A percentile compares a stretch with the other conserved stretches of the same genome.
Conservation (phyloP, 92 coral and sea anemone genomes). For the Umimayanthus chanpuru region DNA sequence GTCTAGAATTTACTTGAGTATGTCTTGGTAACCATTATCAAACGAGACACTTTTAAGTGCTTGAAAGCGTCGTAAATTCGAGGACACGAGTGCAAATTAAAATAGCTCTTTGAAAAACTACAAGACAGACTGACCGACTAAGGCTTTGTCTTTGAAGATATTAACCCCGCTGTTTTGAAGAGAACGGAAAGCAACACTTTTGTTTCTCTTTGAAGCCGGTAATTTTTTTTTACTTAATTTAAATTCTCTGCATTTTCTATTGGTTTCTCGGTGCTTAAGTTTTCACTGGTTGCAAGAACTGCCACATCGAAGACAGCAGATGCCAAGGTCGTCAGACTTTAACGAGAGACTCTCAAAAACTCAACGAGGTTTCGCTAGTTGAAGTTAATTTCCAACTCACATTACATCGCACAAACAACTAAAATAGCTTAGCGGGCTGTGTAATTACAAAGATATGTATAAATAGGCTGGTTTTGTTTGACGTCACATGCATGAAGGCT, state of each 20-base stretch:
- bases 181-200: conserved; percentile 21
- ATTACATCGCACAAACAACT: conserved; percentile 36
- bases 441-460: conserved; percentile 37
- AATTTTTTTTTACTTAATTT: neutral
- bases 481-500: conserved; percentile 48
- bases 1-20: neutral
- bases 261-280: neutral
- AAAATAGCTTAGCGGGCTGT: conserved; percentile 38
- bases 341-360: neutral
- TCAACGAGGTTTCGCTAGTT: conserved; percentile 7
- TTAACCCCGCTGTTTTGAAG: conserved; percentile 32
- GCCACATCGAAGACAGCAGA: neutral
- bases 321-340: neutral
- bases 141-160: conserved; percentile 24
- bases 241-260: neutral
- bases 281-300: neutral
- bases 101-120: conserved; percentile 25
- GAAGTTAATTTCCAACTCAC: conserved; percentile 20
- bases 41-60: conserved; percentile 31
- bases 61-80: conserved; percentile 46
- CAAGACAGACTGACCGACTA: conserved; percentile 38
- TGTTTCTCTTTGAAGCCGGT: neutral
- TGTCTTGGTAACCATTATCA: conserved; percentile 34
- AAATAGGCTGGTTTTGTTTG: conserved; percentile 44
- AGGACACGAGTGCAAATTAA: conserved; percentile 16